A percentile compares a stretch with the other conserved stretches of the same genome.
Conservation (phyloP, 2,797 vertebrate genomes). For the Toxotes lorentzi region DNA sequence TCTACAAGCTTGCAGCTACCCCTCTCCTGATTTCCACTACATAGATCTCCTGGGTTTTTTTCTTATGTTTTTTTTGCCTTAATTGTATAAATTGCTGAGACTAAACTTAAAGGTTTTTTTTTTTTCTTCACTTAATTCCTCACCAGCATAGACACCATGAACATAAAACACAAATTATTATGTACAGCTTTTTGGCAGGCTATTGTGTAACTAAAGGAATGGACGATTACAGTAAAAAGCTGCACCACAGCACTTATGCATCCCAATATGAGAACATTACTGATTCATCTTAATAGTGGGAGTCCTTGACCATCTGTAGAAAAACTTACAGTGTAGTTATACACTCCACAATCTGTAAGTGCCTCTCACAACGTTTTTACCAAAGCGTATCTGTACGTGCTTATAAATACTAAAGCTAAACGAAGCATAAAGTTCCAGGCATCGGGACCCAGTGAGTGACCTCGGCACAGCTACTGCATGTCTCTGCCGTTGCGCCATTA, state of each 20-base stretch:
- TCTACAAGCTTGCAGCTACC: not conserved
- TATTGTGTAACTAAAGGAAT: not conserved
- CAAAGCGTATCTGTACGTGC: slow-evolving; percentile 30
- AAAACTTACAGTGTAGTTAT: not conserved
- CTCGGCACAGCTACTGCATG: slow-evolving; percentile 33
- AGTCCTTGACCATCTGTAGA: slow-evolving; percentile 10
- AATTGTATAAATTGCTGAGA: not conserved
- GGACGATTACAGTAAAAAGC: slow-evolving; percentile 19
- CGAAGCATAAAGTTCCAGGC: slow-evolving; percentile 56
- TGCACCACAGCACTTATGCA: not conserved
- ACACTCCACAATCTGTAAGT: slow-evolving; percentile 18
- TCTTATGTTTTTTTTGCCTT: not conserved
- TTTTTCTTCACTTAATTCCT: not conserved
- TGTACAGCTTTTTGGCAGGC: not conserved
- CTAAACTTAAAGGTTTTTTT: not conserved
- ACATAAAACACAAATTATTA: not conserved
- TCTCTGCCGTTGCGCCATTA: slow-evolving; percentile 65
- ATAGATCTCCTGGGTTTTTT: not conserved
- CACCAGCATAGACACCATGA: not conserved
- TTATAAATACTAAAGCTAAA: slow-evolving; percentile 60
- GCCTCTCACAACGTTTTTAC: slow-evolving; percentile 43
- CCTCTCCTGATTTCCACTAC: not conserved
- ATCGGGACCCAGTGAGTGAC: slow-evolving; percentile 46
- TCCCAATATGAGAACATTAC: slow-evolving; percentile 13
- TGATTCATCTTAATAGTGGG: slow-evolving; percentile 11